These are phyloP conservation scores for Sphaeridia pumilis DNA, from an alignment of 2,888 invertebrate species.

Conservation along the genomic window DNA sequence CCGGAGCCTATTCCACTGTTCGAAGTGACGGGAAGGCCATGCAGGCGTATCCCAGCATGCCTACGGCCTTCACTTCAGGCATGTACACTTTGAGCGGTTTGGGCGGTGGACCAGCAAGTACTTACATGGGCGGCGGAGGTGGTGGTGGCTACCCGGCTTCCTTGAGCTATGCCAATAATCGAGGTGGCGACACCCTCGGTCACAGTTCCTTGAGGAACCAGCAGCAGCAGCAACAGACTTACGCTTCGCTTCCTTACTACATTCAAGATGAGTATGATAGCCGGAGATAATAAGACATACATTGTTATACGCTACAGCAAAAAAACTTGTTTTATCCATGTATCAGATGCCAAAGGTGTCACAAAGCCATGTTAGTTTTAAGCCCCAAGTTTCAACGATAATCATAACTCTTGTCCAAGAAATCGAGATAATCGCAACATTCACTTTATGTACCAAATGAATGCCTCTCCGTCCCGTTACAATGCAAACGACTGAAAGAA, in stretches of 20 bases:
- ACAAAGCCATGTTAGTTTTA: too few relatives aligned
- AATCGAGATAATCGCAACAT: too few relatives aligned
- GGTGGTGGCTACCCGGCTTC: constrained; percentile 19
- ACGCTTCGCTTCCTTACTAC: constrained; percentile 32
- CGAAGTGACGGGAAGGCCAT: constrained; percentile 40
- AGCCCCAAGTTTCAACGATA: too few relatives aligned
- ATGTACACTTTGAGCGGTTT: not conserved
- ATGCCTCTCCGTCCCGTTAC: too few relatives aligned
- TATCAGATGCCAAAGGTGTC: too few relatives aligned
- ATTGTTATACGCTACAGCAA: too few relatives aligned
- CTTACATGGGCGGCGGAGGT: constrained; percentile 23
- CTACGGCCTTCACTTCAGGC: constrained; percentile 17
- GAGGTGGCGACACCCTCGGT: constrained; percentile 19
- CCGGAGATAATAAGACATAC: too few relatives aligned
- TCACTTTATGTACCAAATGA: too few relatives aligned
- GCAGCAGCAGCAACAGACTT: constrained; percentile 25
- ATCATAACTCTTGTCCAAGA: too few relatives aligned
- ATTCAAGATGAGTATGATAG: constrained; percentile 34
- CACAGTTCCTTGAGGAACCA: constrained; percentile 19
- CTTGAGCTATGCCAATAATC: constrained; percentile 19
- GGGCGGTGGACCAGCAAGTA: constrained; percentile 18
- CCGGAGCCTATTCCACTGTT: constrained; percentile 52
- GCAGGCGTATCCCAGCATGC: constrained; percentile 10
- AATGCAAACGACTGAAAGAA: too few relatives aligned
- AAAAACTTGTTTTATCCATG: too few relatives aligned